Percentiles rank a stretch among this genome's conserved stretches.
phyloP scores from a whole-genome alignment of 2,113 vertebrate genomes.

The Spea multiplicata region DNA sequence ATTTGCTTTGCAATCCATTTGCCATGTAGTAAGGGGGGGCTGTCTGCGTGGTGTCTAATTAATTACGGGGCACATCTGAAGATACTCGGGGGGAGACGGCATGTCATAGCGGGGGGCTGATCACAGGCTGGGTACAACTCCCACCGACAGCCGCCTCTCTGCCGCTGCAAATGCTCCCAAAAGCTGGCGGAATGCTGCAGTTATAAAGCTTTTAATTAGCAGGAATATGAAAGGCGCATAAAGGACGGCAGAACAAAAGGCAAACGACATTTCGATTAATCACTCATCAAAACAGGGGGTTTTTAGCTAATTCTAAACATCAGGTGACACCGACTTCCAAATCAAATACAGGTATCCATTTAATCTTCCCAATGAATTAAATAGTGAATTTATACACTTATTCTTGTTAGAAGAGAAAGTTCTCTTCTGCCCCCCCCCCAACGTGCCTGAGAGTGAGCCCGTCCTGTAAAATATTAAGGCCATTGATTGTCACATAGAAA shows the following conservation, averaged over 20 bases:
- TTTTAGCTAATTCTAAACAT: no score
- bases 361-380: no score
- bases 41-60: not conserved
- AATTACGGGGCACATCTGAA: slow-evolving; percentile 17
- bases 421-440: not conserved
- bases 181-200: not conserved
- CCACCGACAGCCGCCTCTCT: not conserved
- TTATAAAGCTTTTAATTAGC: slow-evolving; percentile 17
- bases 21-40: not conserved
- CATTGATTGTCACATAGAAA: slow-evolving; percentile 12
- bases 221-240: slow-evolving; percentile 3
- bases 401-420: no score
- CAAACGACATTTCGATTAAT: slow-evolving; percentile 7
- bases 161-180: not conserved
- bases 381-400: no score
- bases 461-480: slow-evolving; percentile 14
- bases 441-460: not conserved
- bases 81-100: not conserved
- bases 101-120: not conserved
- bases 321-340: no score
- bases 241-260: not conserved
- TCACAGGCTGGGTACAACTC: not conserved
- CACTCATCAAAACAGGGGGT: not conserved
- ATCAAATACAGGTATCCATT: no score
- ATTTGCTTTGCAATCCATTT: not conserved